These are phyloP conservation scores for Diceros bicornis DNA, from an alignment of 2,797 vertebrate species.

Conservation along the genomic window DNA sequence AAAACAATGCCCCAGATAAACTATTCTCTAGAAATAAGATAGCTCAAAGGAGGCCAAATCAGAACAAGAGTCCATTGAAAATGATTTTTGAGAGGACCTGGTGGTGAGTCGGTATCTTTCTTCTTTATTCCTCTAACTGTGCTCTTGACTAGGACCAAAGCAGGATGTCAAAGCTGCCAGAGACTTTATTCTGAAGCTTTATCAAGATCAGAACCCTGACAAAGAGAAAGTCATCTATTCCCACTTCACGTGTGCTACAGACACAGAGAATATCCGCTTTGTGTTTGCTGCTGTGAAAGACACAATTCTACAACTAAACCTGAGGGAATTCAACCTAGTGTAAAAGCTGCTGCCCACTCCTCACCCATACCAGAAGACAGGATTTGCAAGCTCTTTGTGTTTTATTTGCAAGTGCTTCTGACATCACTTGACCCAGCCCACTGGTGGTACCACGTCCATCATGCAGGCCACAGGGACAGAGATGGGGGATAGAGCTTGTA, in stretches of 20 bases:
- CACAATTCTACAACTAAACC: constrained; percentile 95
- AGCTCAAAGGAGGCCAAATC: background rate
- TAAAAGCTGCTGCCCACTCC: constrained; percentile 71
- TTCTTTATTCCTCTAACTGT: constrained; percentile 14
- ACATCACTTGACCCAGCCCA: background rate
- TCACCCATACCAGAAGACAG: background rate
- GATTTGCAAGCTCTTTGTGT: background rate
- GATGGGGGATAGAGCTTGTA: background rate
- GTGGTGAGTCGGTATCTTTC: background rate
- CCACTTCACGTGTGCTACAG: constrained; percentile 95
- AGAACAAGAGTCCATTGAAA: background rate
- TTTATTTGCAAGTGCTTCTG: background rate
- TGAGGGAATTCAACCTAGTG: constrained; percentile 94
- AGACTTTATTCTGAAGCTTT: constrained; percentile 95
- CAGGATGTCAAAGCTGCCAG: constrained; percentile 91
- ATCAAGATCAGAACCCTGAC: constrained; percentile 94
- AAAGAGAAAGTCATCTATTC: constrained; percentile 94
- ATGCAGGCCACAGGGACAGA: background rate
- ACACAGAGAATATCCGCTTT: constrained; percentile 95
- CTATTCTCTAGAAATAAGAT: background rate
- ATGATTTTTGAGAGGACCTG: background rate
- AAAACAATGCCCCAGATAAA: background rate
- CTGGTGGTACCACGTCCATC: background rate
- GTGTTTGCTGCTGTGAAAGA: constrained; percentile 95
- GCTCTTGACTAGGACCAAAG: constrained; percentile 90